phyloP scores from a whole-genome alignment of 2,113 vertebrate genomes.

The Scomber scombrus region DNA sequence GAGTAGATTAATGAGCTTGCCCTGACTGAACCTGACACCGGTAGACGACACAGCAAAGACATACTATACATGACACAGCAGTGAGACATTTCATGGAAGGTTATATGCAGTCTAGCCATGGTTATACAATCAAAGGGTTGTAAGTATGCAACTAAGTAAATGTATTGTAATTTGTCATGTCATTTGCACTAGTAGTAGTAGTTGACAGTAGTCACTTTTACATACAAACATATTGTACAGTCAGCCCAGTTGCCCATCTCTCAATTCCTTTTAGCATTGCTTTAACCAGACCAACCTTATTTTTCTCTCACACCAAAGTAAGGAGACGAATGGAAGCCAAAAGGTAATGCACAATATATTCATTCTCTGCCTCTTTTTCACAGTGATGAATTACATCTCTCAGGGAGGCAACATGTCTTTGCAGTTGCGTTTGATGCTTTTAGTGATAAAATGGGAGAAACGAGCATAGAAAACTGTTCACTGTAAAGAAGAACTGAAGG shows the following conservation, averaged over 20 bases:
- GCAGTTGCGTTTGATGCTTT: slow-evolving; percentile 27
- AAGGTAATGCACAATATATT: slow-evolving; percentile 11
- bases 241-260: background rate
- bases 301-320: background rate
- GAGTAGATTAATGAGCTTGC: slow-evolving; percentile 64
- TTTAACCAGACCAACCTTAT: slow-evolving; percentile 8
- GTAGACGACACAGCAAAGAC: slow-evolving; percentile 44
- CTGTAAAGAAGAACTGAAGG: slow-evolving; percentile 6
- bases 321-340: background rate
- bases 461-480: background rate
- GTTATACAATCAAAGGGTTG: slow-evolving; percentile 1
- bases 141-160: background rate
- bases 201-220: background rate
- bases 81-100: slow-evolving; percentile 12
- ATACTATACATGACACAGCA: slow-evolving; percentile 55
- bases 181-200: background rate
- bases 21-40: slow-evolving; percentile 60
- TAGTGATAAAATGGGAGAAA: slow-evolving; percentile 14
- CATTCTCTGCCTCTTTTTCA: background rate
- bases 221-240: background rate
- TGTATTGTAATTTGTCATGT: background rate
- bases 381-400: slow-evolving; percentile 25
- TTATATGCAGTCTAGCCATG: background rate
- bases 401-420: background rate
- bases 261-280: background rate